phyloP scores from a whole-genome alignment of 2,113 vertebrate species.

The Riparia riparia region DNA sequence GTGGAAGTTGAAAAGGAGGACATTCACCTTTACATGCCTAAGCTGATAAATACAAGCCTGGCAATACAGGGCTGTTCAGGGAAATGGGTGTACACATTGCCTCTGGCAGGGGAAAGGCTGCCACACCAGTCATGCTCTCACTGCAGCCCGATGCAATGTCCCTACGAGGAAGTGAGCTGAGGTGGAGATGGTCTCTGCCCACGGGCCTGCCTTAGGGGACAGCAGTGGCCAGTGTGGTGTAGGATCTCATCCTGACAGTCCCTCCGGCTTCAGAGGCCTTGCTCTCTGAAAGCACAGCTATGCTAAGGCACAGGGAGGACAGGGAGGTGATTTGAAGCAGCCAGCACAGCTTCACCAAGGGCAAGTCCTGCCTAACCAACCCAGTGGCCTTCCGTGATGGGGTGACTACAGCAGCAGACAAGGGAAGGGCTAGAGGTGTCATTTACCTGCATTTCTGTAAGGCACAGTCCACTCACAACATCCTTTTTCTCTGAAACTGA shows the following conservation, averaged over 20 bases:
- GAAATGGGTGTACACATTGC: fast-evolving
- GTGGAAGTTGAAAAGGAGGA: not conserved
- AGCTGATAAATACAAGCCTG: not conserved
- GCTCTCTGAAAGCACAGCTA: not conserved
- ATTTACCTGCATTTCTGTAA: not conserved
- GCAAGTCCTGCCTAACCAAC: not conserved
- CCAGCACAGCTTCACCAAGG: not conserved
- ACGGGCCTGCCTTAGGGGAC: not conserved
- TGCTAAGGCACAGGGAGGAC: not conserved
- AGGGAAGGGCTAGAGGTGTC: not conserved
- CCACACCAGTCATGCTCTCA: fast-evolving
- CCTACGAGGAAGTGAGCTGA: not conserved
- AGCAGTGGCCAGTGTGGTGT: not conserved
- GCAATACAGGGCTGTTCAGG: not conserved
- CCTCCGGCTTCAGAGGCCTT: not conserved
- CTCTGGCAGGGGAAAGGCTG: not conserved
- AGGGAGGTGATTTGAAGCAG: not conserved
- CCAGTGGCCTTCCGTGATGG: not conserved
- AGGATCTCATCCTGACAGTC: not conserved
- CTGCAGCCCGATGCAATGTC: not conserved
- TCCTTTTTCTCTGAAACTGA: not conserved
- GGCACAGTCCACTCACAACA: not conserved
- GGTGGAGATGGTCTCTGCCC: not conserved
- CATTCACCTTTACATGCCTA: not conserved
- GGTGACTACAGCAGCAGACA: not conserved